Percentiles rank a stretch among this genome's conserved stretches.
Conservation (phyloP, 2,113 vertebrate species). For the Callopanchax toddi region DNA sequence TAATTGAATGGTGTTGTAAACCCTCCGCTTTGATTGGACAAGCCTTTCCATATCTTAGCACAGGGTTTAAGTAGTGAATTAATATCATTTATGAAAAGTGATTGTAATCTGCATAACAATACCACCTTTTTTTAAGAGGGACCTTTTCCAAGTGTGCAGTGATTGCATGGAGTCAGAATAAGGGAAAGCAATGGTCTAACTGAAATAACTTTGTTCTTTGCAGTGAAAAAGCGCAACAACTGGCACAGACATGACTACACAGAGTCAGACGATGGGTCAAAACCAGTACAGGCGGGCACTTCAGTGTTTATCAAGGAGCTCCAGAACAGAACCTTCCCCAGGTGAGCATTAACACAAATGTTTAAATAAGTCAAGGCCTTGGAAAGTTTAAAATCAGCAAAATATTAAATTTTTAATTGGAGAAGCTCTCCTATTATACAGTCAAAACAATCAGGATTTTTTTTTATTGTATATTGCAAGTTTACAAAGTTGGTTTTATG, state of each 20-base stretch:
- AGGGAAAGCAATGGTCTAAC: not conserved
- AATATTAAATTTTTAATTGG: too few relatives aligned
- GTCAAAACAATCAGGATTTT: too few relatives aligned
- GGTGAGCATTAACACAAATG: slow-evolving; percentile 73
- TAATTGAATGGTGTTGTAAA: slow-evolving; percentile 63
- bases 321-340: slow-evolving; percentile 87
- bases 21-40: slow-evolving; percentile 43
- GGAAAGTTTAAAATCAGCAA: too few relatives aligned
- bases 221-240: slow-evolving; percentile 96
- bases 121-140: slow-evolving; percentile 11
- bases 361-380: too few relatives aligned
- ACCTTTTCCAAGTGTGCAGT: not conserved
- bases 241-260: slow-evolving; percentile 99
- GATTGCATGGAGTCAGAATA: not conserved
- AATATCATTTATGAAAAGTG: slow-evolving; percentile 12
- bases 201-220: slow-evolving; percentile 17
- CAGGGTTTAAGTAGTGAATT: slow-evolving; percentile 34
- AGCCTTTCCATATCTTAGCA: slow-evolving; percentile 8
- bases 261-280: slow-evolving; percentile 87
- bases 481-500: too few relatives aligned
- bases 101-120: slow-evolving; percentile 28
- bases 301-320: slow-evolving; percentile 89
- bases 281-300: slow-evolving; percentile 95
- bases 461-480: too few relatives aligned
- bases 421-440: too few relatives aligned